These are phyloP conservation scores for Poecilia velifera DNA, from an alignment of 2,797 vertebrate species.

Conservation along the genomic window DNA sequence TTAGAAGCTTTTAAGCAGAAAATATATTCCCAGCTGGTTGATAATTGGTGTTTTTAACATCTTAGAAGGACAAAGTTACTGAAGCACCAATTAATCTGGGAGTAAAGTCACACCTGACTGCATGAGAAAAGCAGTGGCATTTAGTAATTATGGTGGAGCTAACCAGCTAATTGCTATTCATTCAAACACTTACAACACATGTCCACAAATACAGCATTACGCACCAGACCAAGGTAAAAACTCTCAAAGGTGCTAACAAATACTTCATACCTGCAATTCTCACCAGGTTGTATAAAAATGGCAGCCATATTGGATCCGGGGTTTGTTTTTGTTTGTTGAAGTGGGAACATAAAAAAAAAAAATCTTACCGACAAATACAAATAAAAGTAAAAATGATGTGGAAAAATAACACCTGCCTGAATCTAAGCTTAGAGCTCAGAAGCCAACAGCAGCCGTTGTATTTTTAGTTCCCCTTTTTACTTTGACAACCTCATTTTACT, in stretches of 20 bases:
- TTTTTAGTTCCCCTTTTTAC: neutral
- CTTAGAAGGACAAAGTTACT: neutral
- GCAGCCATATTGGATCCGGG: neutral
- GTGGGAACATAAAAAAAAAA: neutral
- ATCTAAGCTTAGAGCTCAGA: neutral
- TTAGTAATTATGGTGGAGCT: neutral
- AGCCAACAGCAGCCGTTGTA: neutral
- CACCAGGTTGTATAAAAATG: neutral
- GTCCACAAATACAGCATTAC: neutral
- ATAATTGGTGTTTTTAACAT: neutral
- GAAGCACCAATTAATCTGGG: neutral
- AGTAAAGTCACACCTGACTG: neutral
- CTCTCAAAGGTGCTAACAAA: neutral
- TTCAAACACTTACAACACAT: neutral
- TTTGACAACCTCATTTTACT: neutral
- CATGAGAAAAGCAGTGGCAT: neutral
- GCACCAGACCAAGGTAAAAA: neutral
- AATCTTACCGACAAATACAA: neutral
- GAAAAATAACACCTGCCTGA: neutral
- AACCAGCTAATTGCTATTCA: neutral
- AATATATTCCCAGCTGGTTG: neutral
- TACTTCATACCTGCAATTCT: neutral
- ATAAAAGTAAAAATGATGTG: neutral
- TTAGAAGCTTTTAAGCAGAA: neutral
- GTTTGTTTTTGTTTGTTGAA: neutral